Evolutionary conservation across 2,888 invertebrate genomes (phyloP).

Genomic region (Xestia ashworthii): DNA sequence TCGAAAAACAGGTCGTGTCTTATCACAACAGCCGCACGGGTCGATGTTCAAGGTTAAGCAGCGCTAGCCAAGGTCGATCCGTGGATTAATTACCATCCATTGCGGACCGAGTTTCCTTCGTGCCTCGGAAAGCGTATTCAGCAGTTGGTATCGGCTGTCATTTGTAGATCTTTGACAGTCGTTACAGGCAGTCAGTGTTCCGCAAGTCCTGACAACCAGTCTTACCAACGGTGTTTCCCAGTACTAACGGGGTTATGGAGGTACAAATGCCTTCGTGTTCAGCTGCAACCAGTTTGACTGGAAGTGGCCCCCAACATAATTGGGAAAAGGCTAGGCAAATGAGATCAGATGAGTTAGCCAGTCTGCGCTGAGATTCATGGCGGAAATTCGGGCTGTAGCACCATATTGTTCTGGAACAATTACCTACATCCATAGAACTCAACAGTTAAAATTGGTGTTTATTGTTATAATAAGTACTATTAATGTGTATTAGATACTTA

Average conservation of each 20-base stretch:
- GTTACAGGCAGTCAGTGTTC: not conserved
- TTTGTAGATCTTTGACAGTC: not conserved
- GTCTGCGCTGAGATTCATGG: not conserved
- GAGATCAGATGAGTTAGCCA: not conserved
- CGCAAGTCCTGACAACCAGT: not conserved
- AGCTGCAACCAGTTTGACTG: not conserved
- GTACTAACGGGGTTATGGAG: not conserved
- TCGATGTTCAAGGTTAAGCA: not conserved
- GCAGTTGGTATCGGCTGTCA: not conserved
- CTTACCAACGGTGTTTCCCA: not conserved
- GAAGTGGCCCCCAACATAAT: not conserved
- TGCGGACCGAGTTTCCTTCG: not conserved
- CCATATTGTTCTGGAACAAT: conserved; percentile 25
- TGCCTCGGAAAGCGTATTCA: not conserved
- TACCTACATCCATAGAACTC: not conserved
- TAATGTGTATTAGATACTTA: conserved; percentile 46
- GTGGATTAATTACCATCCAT: not conserved
- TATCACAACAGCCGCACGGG: not conserved
- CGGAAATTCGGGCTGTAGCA: not conserved
- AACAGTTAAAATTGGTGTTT: conserved; percentile 42
- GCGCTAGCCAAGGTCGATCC: not conserved
- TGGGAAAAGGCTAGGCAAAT: not conserved
- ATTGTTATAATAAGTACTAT: conserved; percentile 46
- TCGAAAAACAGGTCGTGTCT: not conserved
- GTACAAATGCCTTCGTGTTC: not conserved